These are phyloP conservation scores for Hypercompe scribonia DNA, from an alignment of 2,888 invertebrate genomes.

Conservation along the genomic window DNA sequence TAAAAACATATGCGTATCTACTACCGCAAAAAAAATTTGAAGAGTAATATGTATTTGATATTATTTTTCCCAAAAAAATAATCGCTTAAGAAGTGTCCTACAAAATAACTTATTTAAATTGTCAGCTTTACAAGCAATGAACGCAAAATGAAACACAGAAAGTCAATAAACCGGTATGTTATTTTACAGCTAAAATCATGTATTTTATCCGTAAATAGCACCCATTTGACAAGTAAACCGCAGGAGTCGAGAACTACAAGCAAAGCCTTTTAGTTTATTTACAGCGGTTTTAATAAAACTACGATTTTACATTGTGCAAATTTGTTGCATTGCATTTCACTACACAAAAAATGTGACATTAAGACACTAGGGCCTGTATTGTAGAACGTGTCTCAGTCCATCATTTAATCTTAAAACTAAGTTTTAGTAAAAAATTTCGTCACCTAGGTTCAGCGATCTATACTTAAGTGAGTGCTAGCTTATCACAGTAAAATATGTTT, in stretches of 20 bases:
- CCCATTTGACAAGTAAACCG: slow-evolving; percentile 41
- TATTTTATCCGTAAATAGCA: slow-evolving; percentile 18
- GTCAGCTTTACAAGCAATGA: not conserved
- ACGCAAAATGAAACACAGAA: slow-evolving; percentile 9
- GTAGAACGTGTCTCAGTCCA: no score
- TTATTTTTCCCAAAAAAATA: not conserved
- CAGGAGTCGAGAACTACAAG: slow-evolving; percentile 46
- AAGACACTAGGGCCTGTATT: not conserved
- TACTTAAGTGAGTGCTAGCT: no score
- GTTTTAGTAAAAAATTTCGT: no score
- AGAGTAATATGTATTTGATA: not conserved
- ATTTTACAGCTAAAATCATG: slow-evolving; percentile 6
- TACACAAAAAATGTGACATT: slow-evolving; percentile 4
- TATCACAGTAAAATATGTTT: no score
- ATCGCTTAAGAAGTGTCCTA: not conserved
- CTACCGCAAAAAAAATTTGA: not conserved
- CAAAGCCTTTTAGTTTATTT: slow-evolving; percentile 48
- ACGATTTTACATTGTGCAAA: slow-evolving; percentile 27
- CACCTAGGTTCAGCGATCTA: no score
- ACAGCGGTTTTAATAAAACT: slow-evolving; percentile 36
- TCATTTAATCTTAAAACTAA: no score
- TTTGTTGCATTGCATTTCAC: slow-evolving; percentile 6
- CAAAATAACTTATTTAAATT: not conserved
- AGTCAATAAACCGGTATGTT: slow-evolving; percentile 12
- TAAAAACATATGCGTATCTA: no score